Percentiles rank a stretch among this genome's conserved stretches.
Conservation (phyloP, 2,113 vertebrate species). For the Mustela lutreola region DNA sequence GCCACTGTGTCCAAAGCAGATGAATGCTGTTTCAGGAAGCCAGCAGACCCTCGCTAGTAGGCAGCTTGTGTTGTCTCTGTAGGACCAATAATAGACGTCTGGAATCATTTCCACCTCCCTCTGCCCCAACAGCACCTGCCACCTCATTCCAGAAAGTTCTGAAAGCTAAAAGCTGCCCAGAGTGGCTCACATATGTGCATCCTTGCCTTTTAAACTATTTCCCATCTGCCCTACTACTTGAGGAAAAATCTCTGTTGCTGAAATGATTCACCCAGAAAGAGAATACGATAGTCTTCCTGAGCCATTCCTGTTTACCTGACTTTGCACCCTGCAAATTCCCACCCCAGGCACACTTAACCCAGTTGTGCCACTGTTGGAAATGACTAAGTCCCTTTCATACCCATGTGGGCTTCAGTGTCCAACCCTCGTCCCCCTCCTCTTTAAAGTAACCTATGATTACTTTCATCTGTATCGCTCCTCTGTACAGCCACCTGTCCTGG, state of each 20-base stretch:
- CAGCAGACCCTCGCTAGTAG: background rate
- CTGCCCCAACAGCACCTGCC: background rate
- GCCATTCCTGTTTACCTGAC: background rate
- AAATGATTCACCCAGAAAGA: slow-evolving; percentile 73
- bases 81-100: background rate
- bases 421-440: background rate
- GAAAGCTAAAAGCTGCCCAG: slow-evolving; percentile 72
- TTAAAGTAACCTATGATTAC: background rate
- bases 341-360: background rate
- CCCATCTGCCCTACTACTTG: slow-evolving; percentile 71
- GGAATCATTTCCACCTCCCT: background rate
- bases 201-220: slow-evolving; percentile 74
- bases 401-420: background rate
- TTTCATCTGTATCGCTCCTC: background rate
- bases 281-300: slow-evolving; percentile 46
- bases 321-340: background rate
- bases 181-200: background rate
- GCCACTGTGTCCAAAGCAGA: slow-evolving; percentile 25
- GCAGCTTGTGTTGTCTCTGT: slow-evolving; percentile 51
- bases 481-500: background rate
- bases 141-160: background rate
- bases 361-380: background rate
- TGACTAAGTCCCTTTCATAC: background rate
- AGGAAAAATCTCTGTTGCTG: slow-evolving; percentile 76
- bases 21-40: slow-evolving; percentile 34